phyloP scores from a whole-genome alignment of 2,888 invertebrate genomes.

The Furcula furcula region DNA sequence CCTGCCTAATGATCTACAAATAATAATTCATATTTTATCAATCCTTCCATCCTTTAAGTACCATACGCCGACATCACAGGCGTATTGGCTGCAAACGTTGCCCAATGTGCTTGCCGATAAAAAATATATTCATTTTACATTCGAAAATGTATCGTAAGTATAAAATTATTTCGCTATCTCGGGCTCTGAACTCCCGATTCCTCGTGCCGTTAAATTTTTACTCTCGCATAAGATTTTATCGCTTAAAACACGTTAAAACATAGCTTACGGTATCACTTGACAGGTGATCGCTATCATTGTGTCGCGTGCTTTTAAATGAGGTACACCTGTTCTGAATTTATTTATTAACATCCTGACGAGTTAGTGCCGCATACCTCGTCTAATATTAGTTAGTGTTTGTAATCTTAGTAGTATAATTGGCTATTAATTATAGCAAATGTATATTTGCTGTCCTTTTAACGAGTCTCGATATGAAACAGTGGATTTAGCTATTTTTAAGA shows the following conservation, averaged over 20 bases:
- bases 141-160: constrained; percentile 48
- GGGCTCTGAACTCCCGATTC: constrained; percentile 50
- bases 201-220: constrained; percentile 59
- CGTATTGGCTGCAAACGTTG: constrained; percentile 42
- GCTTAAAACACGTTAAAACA: constrained; percentile 50
- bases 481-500: too few relatives aligned
- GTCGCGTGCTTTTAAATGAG: constrained; percentile 42
- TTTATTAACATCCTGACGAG: constrained; percentile 50
- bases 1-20: constrained; percentile 7
- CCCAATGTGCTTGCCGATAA: constrained; percentile 39
- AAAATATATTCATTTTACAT: constrained; percentile 49
- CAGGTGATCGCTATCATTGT: constrained; percentile 50
- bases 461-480: too few relatives aligned
- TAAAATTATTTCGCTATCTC: constrained; percentile 55
- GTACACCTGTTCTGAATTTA: constrained; percentile 61
- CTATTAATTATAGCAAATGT: too few relatives aligned
- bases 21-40: constrained; percentile 20
- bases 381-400: constrained; percentile 24
- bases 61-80: constrained; percentile 30
- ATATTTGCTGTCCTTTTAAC: too few relatives aligned
- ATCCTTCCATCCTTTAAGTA: constrained; percentile 12
- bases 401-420: constrained; percentile 16
- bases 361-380: constrained; percentile 32
- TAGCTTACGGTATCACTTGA: constrained; percentile 37
- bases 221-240: constrained; percentile 52